Conservation (phyloP, 64 coral and sea anemone species). For the Porites lutea region DNA sequence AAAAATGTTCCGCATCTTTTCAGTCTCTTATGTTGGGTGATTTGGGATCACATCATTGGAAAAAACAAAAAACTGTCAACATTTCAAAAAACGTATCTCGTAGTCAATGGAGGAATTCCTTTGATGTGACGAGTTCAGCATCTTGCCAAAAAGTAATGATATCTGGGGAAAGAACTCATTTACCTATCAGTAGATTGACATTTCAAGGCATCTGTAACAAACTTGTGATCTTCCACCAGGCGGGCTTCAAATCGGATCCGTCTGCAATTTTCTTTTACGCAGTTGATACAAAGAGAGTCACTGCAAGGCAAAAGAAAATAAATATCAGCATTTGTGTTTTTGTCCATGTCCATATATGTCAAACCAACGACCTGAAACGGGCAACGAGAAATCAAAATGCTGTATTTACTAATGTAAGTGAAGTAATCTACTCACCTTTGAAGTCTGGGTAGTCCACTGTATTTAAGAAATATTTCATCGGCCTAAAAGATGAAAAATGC, state of each 20-base stretch:
- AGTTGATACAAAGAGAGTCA: conserved; percentile 89
- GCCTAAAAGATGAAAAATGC: conserved; percentile 43
- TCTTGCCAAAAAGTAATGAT: too few species aligned
- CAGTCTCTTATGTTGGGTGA: too few species aligned
- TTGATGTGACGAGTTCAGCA: too few species aligned
- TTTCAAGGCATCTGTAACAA: conserved; percentile 31
- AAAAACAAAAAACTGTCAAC: too few species aligned
- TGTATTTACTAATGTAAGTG: not conserved
- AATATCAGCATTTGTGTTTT: not conserved
- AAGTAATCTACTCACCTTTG: conserved; percentile 62
- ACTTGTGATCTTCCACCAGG: conserved; percentile 83
- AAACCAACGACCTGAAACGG: not conserved
- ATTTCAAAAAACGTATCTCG: too few species aligned
- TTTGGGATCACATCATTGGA: too few species aligned
- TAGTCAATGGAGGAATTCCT: too few species aligned
- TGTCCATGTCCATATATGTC: not conserved
- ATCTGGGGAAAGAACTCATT: not conserved
- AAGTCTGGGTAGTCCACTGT: conserved; percentile 87
- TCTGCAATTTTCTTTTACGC: conserved; percentile 80
- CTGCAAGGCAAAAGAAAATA: conserved; percentile 26
- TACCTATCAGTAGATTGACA: conserved; percentile 32
- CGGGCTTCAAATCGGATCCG: conserved; percentile 76
- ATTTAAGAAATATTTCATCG: conserved; percentile 74
- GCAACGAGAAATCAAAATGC: too few species aligned
- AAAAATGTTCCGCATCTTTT: too few species aligned